phyloP scores from a whole-genome alignment of 2,888 invertebrate genomes.

The Liposcelis brunnea region DNA sequence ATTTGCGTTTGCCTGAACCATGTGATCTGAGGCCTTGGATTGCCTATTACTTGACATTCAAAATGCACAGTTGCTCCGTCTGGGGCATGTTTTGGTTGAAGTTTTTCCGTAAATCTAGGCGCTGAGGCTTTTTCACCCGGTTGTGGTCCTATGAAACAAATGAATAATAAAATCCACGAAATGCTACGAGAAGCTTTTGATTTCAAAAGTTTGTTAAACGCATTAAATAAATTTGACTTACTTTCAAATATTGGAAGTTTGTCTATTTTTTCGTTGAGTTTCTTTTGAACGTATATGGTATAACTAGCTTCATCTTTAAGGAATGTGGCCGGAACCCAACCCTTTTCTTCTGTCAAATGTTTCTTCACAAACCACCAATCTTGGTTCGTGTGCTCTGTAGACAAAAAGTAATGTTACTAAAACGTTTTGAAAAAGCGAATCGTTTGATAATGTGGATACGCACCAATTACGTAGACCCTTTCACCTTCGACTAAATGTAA shows the following conservation, averaged over 20 bases:
- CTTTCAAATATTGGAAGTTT: slow-evolving; percentile 84
- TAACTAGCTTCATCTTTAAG: slow-evolving; percentile 69
- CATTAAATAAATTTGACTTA: slow-evolving; percentile 32
- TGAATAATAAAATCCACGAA: background rate
- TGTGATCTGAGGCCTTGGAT: slow-evolving; percentile 86
- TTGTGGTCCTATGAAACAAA: slow-evolving; percentile 48
- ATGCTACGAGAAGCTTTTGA: slow-evolving; percentile 10
- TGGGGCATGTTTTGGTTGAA: slow-evolving; percentile 66
- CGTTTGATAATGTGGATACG: slow-evolving; percentile 13
- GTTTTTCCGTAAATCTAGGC: slow-evolving; percentile 69
- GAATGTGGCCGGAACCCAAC: slow-evolving; percentile 85
- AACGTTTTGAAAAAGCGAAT: slow-evolving; percentile 10
- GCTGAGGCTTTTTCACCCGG: slow-evolving; percentile 61
- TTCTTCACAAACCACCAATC: slow-evolving; percentile 92
- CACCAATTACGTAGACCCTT: slow-evolving; percentile 65
- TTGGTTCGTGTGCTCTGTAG: slow-evolving; percentile 55
- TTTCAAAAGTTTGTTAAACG: slow-evolving; percentile 7
- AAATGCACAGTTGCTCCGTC: slow-evolving; percentile 93
- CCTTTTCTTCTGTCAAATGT: slow-evolving; percentile 75
- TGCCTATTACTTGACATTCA: slow-evolving; percentile 90
- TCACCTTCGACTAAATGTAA: slow-evolving; percentile 83
- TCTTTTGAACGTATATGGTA: slow-evolving; percentile 66
- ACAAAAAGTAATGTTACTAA: slow-evolving; percentile 2
- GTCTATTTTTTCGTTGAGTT: slow-evolving; percentile 78
- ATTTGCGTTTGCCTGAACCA: slow-evolving; percentile 93